These are phyloP conservation scores for Notechis scutatus DNA, from an alignment of 2,113 vertebrate species.

Conservation along the genomic window DNA sequence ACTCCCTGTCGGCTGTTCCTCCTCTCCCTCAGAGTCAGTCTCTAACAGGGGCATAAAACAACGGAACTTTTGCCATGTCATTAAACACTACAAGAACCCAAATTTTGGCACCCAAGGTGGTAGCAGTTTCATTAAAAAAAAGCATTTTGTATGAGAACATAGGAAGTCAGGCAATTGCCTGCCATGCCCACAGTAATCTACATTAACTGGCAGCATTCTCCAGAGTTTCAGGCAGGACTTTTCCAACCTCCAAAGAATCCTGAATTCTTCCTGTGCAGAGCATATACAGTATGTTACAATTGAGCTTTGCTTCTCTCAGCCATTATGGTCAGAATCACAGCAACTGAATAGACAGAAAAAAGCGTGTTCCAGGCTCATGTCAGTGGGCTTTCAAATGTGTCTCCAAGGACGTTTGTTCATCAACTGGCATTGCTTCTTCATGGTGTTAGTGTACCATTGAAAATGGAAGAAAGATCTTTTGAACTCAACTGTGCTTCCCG, in stretches of 20 bases:
- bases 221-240: not conserved
- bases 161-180: not conserved
- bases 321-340: conserved; percentile 38
- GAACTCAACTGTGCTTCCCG: not conserved
- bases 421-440: not conserved
- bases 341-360: not conserved
- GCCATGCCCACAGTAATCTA: not conserved
- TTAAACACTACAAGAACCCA: conserved; percentile 10
- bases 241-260: not conserved
- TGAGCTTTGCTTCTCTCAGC: not conserved
- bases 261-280: not conserved
- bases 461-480: not conserved
- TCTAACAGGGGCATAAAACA: too few species aligned
- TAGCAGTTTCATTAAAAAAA: not conserved
- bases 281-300: not conserved
- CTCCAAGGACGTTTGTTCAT: not conserved
- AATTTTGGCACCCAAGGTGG: not conserved
- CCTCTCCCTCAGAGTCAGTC: too few species aligned
- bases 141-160: not conserved
- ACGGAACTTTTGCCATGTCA: not conserved
- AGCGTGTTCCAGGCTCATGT: not conserved
- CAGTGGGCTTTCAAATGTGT: not conserved
- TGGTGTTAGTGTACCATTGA: not conserved
- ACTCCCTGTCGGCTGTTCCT: too few species aligned
- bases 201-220: not conserved